Percentiles rank a stretch among this genome's conserved stretches.
Evolutionary conservation across 2,888 invertebrate genomes (phyloP).

Genomic region (Eristalis pertinax): DNA sequence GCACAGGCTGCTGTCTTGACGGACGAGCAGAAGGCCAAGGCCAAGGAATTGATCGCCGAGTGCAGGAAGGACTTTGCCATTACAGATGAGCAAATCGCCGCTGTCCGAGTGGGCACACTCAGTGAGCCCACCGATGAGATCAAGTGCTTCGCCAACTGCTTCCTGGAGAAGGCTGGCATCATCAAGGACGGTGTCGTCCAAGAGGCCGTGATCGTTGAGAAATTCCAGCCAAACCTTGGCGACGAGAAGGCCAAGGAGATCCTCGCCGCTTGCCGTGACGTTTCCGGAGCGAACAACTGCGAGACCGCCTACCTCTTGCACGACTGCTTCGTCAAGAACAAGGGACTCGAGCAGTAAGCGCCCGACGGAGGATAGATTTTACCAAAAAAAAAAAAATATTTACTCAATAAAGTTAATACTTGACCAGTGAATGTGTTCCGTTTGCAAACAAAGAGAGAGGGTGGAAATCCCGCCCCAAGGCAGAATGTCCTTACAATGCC

Average conservation of each 20-base stretch:
- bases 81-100: slow-evolving; percentile 74
- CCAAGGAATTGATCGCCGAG: slow-evolving; percentile 65
- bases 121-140: slow-evolving; percentile 72
- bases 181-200: slow-evolving; percentile 75
- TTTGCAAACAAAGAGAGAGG: too few species aligned
- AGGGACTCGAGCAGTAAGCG: slow-evolving; percentile 35
- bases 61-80: slow-evolving; percentile 73
- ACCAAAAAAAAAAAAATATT: neutral
- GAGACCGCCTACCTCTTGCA: slow-evolving; percentile 76
- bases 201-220: slow-evolving; percentile 69
- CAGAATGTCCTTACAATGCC: neutral
- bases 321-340: slow-evolving; percentile 74
- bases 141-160: slow-evolving; percentile 79
- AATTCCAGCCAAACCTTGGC: slow-evolving; percentile 74
- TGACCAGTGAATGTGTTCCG: neutral
- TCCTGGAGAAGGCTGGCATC: slow-evolving; percentile 77
- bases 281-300: slow-evolving; percentile 75
- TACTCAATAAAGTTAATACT: slow-evolving; percentile 18
- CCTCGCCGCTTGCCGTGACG: slow-evolving; percentile 74
- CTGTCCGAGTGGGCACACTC: slow-evolving; percentile 75
- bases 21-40: slow-evolving; percentile 77
- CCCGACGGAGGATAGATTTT: neutral
- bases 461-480: too few species aligned
- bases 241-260: slow-evolving; percentile 74
- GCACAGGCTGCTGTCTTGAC: slow-evolving; percentile 63